Conservation (phyloP, 1,140 invertebrate species). For the Drosophila micromelanica region DNA sequence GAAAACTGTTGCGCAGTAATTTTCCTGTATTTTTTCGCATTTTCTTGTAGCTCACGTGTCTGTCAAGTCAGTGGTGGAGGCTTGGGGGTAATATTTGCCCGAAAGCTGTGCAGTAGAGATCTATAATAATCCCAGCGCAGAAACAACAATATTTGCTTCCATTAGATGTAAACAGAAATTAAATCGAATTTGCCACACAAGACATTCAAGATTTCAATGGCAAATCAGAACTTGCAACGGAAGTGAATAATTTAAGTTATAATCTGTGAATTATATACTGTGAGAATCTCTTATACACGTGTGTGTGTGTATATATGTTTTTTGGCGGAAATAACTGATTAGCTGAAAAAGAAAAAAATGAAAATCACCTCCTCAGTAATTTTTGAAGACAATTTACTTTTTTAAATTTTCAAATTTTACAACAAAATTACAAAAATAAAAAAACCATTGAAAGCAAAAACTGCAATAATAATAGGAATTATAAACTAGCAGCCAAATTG, state of each 20-base stretch:
- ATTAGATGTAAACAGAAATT: slow-evolving; percentile 54
- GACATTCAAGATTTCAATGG: neutral
- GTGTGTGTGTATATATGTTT: neutral
- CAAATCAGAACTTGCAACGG: neutral
- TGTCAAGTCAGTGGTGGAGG: slow-evolving; percentile 1
- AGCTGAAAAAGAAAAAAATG: neutral
- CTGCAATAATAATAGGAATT: no score
- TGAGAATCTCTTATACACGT: neutral
- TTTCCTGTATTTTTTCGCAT: slow-evolving; percentile 26
- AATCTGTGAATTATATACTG: neutral
- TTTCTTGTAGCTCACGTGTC: slow-evolving; percentile 6
- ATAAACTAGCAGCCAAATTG: no score
- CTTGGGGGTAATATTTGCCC: slow-evolving; percentile 8
- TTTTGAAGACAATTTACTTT: no score
- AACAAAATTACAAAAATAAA: no score
- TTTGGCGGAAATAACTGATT: slow-evolving; percentile 7
- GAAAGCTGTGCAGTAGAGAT: slow-evolving; percentile 13
- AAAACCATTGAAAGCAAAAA: neutral
- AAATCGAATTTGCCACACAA: slow-evolving; percentile 31
- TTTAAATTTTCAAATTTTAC: no score
- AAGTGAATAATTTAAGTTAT: slow-evolving; percentile 26
- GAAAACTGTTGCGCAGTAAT: slow-evolving; percentile 70
- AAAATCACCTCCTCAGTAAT: neutral
- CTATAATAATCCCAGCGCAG: slow-evolving; percentile 15
- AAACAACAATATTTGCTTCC: slow-evolving; percentile 2